Evolutionary conservation across 2,797 vertebrate genomes (phyloP), one percentile per base, ranked within the genome.

Genomic region (Pseudomugil gertrudae): DNA sequence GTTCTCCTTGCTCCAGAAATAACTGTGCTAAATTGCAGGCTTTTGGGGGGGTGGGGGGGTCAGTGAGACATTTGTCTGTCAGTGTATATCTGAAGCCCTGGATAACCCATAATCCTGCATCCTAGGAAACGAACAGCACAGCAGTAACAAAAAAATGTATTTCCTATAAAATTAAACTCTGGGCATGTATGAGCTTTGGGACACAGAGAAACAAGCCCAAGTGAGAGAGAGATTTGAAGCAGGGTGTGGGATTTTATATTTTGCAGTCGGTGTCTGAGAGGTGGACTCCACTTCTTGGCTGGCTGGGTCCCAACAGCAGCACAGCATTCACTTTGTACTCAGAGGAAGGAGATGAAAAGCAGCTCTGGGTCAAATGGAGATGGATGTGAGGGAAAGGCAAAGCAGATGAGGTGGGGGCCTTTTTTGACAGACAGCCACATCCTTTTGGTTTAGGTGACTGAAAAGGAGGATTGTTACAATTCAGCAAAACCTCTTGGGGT

Each of bases 31-130:
- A 90, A 90, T 90, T 90, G 85, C 83, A 78, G 85, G 86, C 86
- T 91, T 89, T 90, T n/a, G n/a, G n/a, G n/a, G n/a, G n/a, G n/a
- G n/a, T n/a, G n/a, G 82, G 81, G 85, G 88, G 91, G 91, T 93
- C 92, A 92, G 81, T 85, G 79, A 82, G 83, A 88, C 82, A 80
- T 65, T 77, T 80, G 81, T 83, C 85, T 84, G 88, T 82, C 78
- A 78, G 81, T 80, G 85, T 89, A 85, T 90, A 87, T 93, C 81
- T 82, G 70, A 85, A 73, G 82, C 81, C 77, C 70, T 76, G 80
- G 80, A 83, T 87, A 91, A 86, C 83, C 86, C 83, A 81, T 91
- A 92, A 93, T 92, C 88, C 80, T 61, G 81, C 73, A 78, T 75
- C 78, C 77, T 79, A 82, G 85, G 88, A 90, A 90, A 86, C 55